Base-by-base conservation (phyloP, 2,113 vertebrate genomes). In the Tautogolabrus adspersus region DNA sequence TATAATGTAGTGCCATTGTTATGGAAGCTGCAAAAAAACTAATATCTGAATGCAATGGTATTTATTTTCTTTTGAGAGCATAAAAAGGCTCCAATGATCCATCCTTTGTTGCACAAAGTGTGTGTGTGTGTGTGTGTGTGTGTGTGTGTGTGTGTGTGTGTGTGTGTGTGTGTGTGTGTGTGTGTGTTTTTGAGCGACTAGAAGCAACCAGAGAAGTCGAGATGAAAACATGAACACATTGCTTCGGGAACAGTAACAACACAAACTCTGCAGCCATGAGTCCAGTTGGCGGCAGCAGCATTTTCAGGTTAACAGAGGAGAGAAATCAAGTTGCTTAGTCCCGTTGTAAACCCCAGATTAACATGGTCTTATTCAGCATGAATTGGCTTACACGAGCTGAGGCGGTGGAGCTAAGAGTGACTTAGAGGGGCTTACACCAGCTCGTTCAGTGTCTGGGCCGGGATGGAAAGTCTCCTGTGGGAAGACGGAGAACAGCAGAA, bases 341-440 rank as follows among this genome's bases (percentile, higher is more conserved):
- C 54, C 72, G 11, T 81, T 68, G 80, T 89, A 90, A 92, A 91
- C 55, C 88, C 90, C 87, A 87, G 91, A 92, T 93, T 91, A 93
- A 91, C 89, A 88, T 73, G 89, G 79, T 92, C 86, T 93, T 91
- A 92, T 91, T 89, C 88, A 88, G 92, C 89, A 88, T 92, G 86
- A 91, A 87, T 87, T 84, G 88, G 90, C 87, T 92, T 84, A 82
- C 85, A 88, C 75, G 73, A 79, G 73, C 89, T 75, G 81, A 84
- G 87, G 87, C 85, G 82, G 60, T 44, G 66, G 81, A 89, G 92
- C 89, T 92, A 73, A 90, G 75, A 88, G 79, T 81, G 92, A 90
- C 87, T 93, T 93, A 92, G 85, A 44, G 78, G 66, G 92, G 92
- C 91, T 93, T 93, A 93, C 75, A 75, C 84, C 56, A 74, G 85